Percentiles rank a stretch among this genome's conserved stretches.
Conservation (phyloP, 1,140 invertebrate genomes). For the Radopholus similis region DNA sequence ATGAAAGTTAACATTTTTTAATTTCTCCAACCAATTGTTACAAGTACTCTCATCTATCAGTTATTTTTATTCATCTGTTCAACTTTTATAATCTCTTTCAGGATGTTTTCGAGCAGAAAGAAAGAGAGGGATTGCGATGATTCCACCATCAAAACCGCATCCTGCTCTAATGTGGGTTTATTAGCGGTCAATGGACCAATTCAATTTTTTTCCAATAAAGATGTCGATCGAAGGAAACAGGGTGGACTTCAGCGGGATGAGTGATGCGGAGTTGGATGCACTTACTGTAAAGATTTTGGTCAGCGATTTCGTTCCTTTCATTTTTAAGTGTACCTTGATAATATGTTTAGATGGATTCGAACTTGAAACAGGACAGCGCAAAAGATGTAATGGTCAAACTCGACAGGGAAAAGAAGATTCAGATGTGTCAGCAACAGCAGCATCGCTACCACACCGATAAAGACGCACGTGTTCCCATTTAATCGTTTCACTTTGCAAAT, state of each 20-base stretch:
- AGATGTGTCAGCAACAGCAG: conserved; percentile 26
- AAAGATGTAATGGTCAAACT: conserved; percentile 13
- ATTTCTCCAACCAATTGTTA: no score
- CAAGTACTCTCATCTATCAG: no score
- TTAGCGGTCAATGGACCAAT: background rate
- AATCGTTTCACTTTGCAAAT: no score
- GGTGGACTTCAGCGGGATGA: background rate
- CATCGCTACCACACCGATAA: conserved; percentile 5
- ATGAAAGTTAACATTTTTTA: background rate
- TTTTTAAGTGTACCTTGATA: background rate
- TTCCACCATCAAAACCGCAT: background rate
- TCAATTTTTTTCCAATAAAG: background rate
- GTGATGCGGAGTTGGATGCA: background rate
- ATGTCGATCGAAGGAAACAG: no score
- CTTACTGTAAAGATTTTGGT: conserved; percentile 11
- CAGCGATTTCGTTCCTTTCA: background rate
- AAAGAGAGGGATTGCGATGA: conserved; percentile 3
- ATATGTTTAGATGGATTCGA: conserved; percentile 16
- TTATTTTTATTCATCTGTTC: background rate
- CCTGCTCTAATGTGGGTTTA: background rate
- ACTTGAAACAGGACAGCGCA: conserved; percentile 18
- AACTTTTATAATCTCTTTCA: background rate
- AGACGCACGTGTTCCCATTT: no score
- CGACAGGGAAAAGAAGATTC: conserved; percentile 21
- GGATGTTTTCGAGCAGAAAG: background rate